A percentile compares a stretch with the other conserved stretches of the same genome.
phyloP scores from a whole-genome alignment of 2,797 vertebrate species.

The Microchirus variegatus region DNA sequence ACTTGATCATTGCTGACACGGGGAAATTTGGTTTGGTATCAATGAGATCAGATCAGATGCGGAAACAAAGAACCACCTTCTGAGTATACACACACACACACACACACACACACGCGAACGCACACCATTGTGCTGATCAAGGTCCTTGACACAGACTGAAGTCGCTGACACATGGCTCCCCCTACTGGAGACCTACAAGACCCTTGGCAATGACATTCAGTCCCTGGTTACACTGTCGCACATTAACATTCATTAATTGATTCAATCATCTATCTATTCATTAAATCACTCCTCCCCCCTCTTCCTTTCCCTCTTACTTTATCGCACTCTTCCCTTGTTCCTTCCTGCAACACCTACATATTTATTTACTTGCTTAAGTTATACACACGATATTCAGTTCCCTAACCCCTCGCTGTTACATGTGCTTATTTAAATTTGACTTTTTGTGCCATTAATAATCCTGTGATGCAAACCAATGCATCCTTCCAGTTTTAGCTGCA shows the following conservation, averaged over 20 bases:
- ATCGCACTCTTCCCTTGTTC: slow-evolving; percentile 27
- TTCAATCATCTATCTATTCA: slow-evolving; percentile 65
- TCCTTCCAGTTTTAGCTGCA: too few species aligned
- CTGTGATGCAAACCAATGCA: too few species aligned
- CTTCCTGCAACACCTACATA: slow-evolving; percentile 1
- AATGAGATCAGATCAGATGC: slow-evolving; percentile 73
- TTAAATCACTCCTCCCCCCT: slow-evolving; percentile 56
- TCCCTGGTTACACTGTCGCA: slow-evolving; percentile 50
- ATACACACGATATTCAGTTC: background rate
- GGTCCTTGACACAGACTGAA: slow-evolving; percentile 57
- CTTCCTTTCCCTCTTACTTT: slow-evolving; percentile 28
- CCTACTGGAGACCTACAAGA: slow-evolving; percentile 77
- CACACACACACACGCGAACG: slow-evolving; percentile 18
- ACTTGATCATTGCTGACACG: slow-evolving; percentile 75
- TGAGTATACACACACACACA: slow-evolving; percentile 57
- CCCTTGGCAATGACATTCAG: slow-evolving; percentile 71
- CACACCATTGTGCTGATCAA: slow-evolving; percentile 37
- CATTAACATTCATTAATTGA: slow-evolving; percentile 73
- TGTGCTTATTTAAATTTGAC: too few species aligned
- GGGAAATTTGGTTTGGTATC: slow-evolving; percentile 65
- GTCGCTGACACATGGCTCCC: slow-evolving; percentile 66
- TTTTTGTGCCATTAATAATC: too few species aligned
- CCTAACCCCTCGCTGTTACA: background rate
- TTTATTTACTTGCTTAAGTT: slow-evolving; percentile 2
- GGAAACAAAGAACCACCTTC: slow-evolving; percentile 79